Conservation (phyloP, 2,888 invertebrate species). For the Mimumesa dahlbomi region DNA sequence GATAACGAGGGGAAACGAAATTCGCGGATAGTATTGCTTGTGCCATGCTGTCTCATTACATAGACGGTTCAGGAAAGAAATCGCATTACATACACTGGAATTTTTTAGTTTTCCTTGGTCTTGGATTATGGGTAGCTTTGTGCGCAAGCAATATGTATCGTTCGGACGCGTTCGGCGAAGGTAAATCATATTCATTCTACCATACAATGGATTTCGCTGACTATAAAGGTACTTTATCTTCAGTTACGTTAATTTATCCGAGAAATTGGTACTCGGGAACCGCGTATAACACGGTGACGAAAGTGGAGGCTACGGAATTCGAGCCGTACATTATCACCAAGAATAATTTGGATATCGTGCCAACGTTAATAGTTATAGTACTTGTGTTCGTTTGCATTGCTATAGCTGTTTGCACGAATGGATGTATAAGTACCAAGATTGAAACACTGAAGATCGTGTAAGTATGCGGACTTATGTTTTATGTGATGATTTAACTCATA, state of each 20-base stretch:
- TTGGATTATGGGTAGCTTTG: constrained; percentile 66
- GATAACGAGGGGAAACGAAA: neutral
- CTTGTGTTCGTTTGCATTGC: constrained; percentile 5
- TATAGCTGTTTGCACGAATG: constrained; percentile 5
- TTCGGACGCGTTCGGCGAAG: constrained; percentile 2
- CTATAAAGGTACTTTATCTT: neutral
- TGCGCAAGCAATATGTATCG: constrained; percentile 47
- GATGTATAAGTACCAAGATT: constrained; percentile 1
- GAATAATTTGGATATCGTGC: constrained; percentile 3
- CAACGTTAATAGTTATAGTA: neutral
- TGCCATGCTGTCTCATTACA: constrained; percentile 20
- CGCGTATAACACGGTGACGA: constrained; percentile 5
- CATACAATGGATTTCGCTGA: neutral
- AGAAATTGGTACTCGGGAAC: constrained; percentile 13
- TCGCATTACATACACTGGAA: constrained; percentile 64
- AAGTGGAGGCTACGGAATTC: constrained; percentile 1
- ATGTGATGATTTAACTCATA: neutral
- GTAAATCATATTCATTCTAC: constrained; percentile 1
- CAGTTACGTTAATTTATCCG: constrained; percentile 13
- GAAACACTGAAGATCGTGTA: constrained; percentile 17
- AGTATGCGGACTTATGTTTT: constrained; percentile 16
- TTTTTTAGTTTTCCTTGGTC: constrained; percentile 61
- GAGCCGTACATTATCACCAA: neutral
- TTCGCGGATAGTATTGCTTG: constrained; percentile 8
- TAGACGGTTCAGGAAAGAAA: constrained; percentile 17